Evolutionary conservation across 2,797 vertebrate species (phyloP), one percentile per base, ranked within the genome.

Genomic region (Kryptopterus vitreolus): DNA sequence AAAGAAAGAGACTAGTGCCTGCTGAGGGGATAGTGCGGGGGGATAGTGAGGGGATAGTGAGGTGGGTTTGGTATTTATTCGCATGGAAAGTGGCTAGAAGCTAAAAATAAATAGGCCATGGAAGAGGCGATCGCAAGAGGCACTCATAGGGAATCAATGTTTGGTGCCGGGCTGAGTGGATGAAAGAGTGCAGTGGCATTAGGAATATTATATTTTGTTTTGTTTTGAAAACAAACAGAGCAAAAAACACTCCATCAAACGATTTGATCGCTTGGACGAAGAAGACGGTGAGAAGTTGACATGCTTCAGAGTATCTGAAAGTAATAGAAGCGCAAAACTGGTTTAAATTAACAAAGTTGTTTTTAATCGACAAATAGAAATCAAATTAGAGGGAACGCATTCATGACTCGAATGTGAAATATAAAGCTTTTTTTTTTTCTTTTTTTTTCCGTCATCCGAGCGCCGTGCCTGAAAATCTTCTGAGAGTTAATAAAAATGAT

Each of bases 31-130:
- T 58, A 52, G 38, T 24, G 53, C 61, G 80, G 68, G 75, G 82
- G 81, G 74, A 46, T 58, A 52, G 38, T 86, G 33, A 68, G 77
- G 59, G 74, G 31, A 46, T 58, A 52, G 38, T 24, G 53, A 65
- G 80, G 68, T 78, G 82, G 81, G 74, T 78, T 85, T 59, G n/a
- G 80, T 82, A 77, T 87, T 87, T 87, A 85, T 86, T 83, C 84
- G 65, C 81, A 63, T 81, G 84, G 82, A 69, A 85, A 72, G 85
- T 83, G 83, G 86, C 75, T 35, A 88, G 78, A 87, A 87, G 82
- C 87, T 91, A 91, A 90, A 92, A 91, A 91, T 91, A 92, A 91
- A 89, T 80, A 87, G 84, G 88, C 89, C 78, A 83, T 83, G 82
- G 87, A 87, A 86, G 86, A 90, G 84, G 78, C 43, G 46, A 46